Percentiles rank a stretch among this genome's conserved stretches.
Conservation (phyloP, 2,888 invertebrate species). For the Mallateleia sp. region DNA sequence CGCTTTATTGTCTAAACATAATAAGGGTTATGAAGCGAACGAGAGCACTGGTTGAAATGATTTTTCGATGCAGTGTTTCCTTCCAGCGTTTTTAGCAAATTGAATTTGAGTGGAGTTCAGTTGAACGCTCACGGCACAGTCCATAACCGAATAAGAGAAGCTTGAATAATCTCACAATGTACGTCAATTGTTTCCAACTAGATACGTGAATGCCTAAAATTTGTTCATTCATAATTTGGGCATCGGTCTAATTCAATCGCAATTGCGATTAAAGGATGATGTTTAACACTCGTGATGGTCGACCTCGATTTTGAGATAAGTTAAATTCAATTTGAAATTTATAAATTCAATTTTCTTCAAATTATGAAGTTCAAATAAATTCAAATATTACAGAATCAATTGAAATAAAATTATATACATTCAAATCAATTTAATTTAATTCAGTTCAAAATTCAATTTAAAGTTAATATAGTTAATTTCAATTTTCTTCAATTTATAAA, state of each 20-base stretch:
- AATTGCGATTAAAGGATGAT: not conserved
- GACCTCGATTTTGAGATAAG: not conserved
- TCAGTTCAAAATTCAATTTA: too few relatives aligned
- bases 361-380: too few relatives aligned
- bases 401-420: too few relatives aligned
- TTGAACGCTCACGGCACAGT: conserved; percentile 33
- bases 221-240: conserved; percentile 21
- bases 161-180: conserved; percentile 55
- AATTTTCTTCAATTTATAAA: too few relatives aligned
- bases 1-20: conserved; percentile 3
- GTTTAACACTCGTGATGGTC: not conserved
- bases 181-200: conserved; percentile 39
- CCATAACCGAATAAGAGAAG: conserved; percentile 49
- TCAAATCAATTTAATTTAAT: too few relatives aligned
- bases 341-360: not conserved
- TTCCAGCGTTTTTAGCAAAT: conserved; percentile 26
- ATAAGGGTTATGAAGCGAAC: conserved; percentile 18
- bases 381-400: too few relatives aligned
- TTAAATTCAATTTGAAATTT: not conserved
- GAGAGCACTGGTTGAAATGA: conserved; percentile 5
- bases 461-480: too few relatives aligned
- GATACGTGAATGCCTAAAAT: not conserved
- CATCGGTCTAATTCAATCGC: not conserved
- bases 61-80: conserved; percentile 18
- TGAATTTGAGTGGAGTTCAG: conserved; percentile 44